Percentiles rank a stretch among this genome's conserved stretches.
Conservation (phyloP, 2,888 invertebrate genomes). For the Silvanus unidentatus region DNA sequence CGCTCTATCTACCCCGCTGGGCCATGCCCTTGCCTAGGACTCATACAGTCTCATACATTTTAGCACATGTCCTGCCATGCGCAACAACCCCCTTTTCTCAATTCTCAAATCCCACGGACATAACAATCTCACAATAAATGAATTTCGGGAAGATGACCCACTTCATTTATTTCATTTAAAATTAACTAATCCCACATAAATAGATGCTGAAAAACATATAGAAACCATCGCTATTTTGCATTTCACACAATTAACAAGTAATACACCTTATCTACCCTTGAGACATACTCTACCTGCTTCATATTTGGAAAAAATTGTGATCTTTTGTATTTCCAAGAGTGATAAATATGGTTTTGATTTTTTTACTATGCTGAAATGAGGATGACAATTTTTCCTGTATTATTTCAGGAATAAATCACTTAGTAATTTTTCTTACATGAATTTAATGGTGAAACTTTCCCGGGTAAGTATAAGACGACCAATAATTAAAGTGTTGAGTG, state of each 20-base stretch:
- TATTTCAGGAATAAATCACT: too few species aligned
- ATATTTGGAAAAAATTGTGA: too few species aligned
- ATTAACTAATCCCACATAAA: neutral
- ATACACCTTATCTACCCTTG: too few species aligned
- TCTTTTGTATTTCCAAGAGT: too few species aligned
- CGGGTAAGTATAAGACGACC: conserved; percentile 8
- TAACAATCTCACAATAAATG: conserved; percentile 14
- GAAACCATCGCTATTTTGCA: conserved; percentile 22
- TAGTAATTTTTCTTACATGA: too few species aligned
- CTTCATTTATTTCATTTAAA: conserved; percentile 1
- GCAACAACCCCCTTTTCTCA: conserved; percentile 20
- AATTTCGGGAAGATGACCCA: conserved; percentile 18
- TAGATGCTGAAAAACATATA: conserved; percentile 26
- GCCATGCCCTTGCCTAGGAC: conserved; percentile 17
- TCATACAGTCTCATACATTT: conserved; percentile 27
- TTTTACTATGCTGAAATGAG: too few species aligned
- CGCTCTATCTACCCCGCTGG: conserved; percentile 14
- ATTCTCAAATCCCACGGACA: conserved; percentile 16
- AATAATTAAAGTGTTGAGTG: conserved; percentile 18
- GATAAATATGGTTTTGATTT: too few species aligned
- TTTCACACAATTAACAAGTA: too few species aligned
- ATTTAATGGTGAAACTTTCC: conserved; percentile 25
- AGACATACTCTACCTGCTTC: too few species aligned
- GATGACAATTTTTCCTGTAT: too few species aligned
- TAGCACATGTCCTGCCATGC: conserved; percentile 28